Evolutionary conservation across 2,888 invertebrate genomes (phyloP), one percentile per base, ranked within the genome.

Genomic region (Cinara cedri): DNA sequence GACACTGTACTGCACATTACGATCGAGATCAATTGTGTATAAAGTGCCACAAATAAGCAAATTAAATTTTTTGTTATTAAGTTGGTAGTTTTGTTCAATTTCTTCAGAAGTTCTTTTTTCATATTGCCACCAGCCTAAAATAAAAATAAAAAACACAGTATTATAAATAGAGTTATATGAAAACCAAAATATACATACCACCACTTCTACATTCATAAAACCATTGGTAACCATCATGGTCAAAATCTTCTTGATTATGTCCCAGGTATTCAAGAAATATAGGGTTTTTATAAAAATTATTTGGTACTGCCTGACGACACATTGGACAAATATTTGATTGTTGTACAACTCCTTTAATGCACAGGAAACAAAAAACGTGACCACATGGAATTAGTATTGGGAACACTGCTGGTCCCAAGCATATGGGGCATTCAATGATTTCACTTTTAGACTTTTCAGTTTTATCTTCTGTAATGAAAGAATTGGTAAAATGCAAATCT

Each of bases 41-140:
- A 97, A 88, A 84, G 94, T 94, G 70, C 97, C 97, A 80, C 97
- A 97, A 80, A 98, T 92, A n/a, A 97, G 89, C 57, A 97, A 88
- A 84, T 93, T 92, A 84, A 93, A 93, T 51, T 90, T 90, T 82
- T 89, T 87, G 82, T 91, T 91, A 13, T 92, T 92, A 81, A 90
- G 89, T 84, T 91, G 93, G 85, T 90, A 96, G 19, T 93, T 91
- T 51, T 89, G 88, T 88, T 98, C 97, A 82, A 98, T 87, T 86
- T 97, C 97, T 83, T 88, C 88, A 85, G 93, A 94, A 82, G 96
- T 95, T 81, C 96, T 89, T 84, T 94, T 93, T 86, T 98, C 97
- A 86, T 97, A 98, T 86, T 96, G 95, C 98, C 98, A 98, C 98
- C 98, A 98, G 82, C 97, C 97, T 93, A 85, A 60, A 46, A 66